Evolutionary conservation across 2,797 vertebrate genomes (phyloP).

Genomic region (Neopelma chrysocephalum): DNA sequence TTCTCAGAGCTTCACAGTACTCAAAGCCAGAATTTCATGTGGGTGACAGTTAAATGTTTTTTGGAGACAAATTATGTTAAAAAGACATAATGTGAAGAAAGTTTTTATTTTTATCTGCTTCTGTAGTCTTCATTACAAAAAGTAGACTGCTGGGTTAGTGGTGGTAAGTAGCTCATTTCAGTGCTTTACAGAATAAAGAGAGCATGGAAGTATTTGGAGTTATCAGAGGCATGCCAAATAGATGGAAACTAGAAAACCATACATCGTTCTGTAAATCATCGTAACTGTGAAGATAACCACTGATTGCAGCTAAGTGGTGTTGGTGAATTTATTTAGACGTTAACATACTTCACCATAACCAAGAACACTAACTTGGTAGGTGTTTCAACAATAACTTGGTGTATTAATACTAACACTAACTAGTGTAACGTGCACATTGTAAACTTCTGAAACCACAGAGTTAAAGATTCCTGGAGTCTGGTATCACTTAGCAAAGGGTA

Average conservation of each 20-base stretch:
- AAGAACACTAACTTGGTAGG: neutral
- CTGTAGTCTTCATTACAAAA: neutral
- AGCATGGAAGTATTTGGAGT: neutral
- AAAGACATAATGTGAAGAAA: neutral
- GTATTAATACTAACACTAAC: neutral
- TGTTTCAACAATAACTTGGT: neutral
- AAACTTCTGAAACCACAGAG: neutral
- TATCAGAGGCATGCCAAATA: neutral
- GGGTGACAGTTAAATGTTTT: neutral
- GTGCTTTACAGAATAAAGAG: neutral
- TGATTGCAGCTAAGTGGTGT: neutral
- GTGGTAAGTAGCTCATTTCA: neutral
- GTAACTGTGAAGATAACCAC: neutral
- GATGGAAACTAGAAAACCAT: neutral
- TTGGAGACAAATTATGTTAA: neutral
- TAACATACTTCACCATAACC: neutral
- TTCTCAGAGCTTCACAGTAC: neutral
- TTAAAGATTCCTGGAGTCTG: neutral
- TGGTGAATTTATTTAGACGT: neutral
- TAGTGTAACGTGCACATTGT: neutral
- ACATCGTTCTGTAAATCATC: neutral
- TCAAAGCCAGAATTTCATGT: neutral
- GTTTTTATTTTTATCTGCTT: neutral
- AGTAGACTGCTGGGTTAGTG: neutral
- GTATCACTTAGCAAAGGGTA: neutral